These are phyloP conservation scores for Sebastes matsubarae DNA, from an alignment of 2,797 vertebrate genomes.

Conservation along the genomic window DNA sequence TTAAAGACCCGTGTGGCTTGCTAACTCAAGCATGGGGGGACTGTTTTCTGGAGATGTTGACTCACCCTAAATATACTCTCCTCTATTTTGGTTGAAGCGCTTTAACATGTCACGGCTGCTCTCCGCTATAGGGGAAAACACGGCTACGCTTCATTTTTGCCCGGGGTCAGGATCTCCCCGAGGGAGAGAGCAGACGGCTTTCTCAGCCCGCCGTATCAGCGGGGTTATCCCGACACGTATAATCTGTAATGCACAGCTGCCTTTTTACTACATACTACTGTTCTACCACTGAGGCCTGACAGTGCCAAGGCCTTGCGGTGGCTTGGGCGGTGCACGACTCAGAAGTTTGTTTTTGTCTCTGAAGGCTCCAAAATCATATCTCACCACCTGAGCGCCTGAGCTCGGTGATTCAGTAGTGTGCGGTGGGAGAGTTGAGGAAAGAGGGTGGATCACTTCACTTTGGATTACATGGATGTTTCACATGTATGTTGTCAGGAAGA, in stretches of 20 bases:
- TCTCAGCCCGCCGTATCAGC: constrained; percentile 62
- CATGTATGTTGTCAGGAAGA: not conserved
- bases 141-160: constrained; percentile 65
- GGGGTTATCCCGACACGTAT: constrained; percentile 66
- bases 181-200: constrained; percentile 54
- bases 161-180: constrained; percentile 71
- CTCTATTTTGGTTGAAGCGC: constrained; percentile 71
- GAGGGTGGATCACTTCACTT: not conserved
- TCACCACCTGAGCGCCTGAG: constrained; percentile 67
- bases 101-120: constrained; percentile 74
- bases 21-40: constrained; percentile 68
- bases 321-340: constrained; percentile 67
- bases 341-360: constrained; percentile 71
- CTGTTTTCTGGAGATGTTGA: constrained; percentile 75
- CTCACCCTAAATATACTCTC: constrained; percentile 75
- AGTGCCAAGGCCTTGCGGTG: constrained; percentile 63
- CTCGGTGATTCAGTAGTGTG: constrained; percentile 36
- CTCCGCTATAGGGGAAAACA: constrained; percentile 72
- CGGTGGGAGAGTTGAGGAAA: constrained; percentile 9
- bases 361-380: constrained; percentile 64
- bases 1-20: constrained; percentile 75
- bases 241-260: constrained; percentile 71
- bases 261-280: constrained; percentile 65
- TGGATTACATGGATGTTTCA: constrained; percentile 19
- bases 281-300: constrained; percentile 62